Evolutionary conservation across 2,888 invertebrate species (phyloP).

Genomic region (Apomyelois bistriatella): DNA sequence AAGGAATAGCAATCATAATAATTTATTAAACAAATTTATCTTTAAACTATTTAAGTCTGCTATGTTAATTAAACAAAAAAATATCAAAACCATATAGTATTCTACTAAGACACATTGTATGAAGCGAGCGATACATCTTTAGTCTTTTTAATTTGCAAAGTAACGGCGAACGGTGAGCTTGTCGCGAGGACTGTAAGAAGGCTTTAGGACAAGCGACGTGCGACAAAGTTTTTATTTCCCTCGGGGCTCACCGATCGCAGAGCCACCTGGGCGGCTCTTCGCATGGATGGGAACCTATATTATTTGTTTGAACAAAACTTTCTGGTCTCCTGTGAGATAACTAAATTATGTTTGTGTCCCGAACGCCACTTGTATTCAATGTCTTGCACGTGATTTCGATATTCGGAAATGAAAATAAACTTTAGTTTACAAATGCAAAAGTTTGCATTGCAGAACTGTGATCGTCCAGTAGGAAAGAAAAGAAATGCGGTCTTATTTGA

Average conservation of each 20-base stretch:
- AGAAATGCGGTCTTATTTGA: slow-evolving; percentile 7
- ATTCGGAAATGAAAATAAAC: slow-evolving; percentile 19
- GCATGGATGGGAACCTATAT: slow-evolving; percentile 74
- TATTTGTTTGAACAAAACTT: slow-evolving; percentile 78
- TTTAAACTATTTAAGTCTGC: too few relatives aligned
- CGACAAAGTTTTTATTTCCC: slow-evolving; percentile 80
- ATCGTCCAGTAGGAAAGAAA: slow-evolving; percentile 4
- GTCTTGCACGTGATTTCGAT: slow-evolving; percentile 32
- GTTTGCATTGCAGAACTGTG: slow-evolving; percentile 10
- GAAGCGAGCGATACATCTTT: not conserved
- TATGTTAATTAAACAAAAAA: too few relatives aligned
- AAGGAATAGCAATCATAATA: too few relatives aligned
- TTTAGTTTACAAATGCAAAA: slow-evolving; percentile 16
- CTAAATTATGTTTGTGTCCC: slow-evolving; percentile 74
- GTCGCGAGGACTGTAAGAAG: slow-evolving; percentile 69
- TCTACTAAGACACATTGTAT: too few relatives aligned
- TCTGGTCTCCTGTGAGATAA: slow-evolving; percentile 75
- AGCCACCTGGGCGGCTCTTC: slow-evolving; percentile 73
- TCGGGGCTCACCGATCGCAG: slow-evolving; percentile 74
- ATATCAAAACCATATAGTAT: too few relatives aligned
- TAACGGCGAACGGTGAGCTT: slow-evolving; percentile 60
- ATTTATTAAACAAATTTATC: too few relatives aligned
- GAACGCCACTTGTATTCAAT: slow-evolving; percentile 64
- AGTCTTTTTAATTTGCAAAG: not conserved
- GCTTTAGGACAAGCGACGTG: slow-evolving; percentile 77